Evolutionary conservation across 1,140 invertebrate species (phyloP), one percentile per base, ranked within the genome.

Genomic region (Brachionus koreanus): DNA sequence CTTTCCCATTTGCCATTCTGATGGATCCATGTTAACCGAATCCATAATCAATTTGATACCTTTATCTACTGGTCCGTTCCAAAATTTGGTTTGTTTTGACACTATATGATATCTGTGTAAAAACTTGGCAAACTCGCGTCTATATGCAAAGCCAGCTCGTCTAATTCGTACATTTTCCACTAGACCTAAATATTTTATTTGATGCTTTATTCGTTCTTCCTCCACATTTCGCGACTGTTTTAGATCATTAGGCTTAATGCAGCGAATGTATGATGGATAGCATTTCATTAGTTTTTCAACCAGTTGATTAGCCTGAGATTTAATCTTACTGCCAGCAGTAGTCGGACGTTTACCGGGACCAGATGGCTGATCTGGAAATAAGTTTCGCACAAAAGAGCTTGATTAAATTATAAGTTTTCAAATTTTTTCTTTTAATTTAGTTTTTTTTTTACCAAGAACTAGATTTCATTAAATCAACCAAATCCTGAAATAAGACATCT

Each of bases 91-190:
- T 19, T 82, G 39, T 33, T 82, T 69, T 7, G 63, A 72, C 7
- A 82, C 42, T 33, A 82, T 43, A 7, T 57, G 16, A 25, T 67
- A 82, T 43, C 90, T 85, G 29, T 91, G 89, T 5, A 92, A 85
- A 86, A 92, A 92, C 84, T 92, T 92, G 4, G 89, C 87, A 85
- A 92, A 92, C 2, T 88, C 86, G 57, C 92, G 86, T 35, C 92
- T 87, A 84, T 92, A 92, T 1, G 91, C 92, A 86, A 99, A 99
- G 12, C 97, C 97, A 49, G 96, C 96, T 85, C 95, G 90, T 84
- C 97, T 91, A 84, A 99, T 98, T 84, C 96, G 90, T 84, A 98
- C 98, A 0, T 97, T 99, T 89, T 99, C 97, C 95, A 99, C 98
- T 96, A 99, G 98, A 67, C 97, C 98, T 1, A 96, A 98, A 87